Conservation (phyloP, 2,888 invertebrate genomes). For the Globia sparganii region DNA sequence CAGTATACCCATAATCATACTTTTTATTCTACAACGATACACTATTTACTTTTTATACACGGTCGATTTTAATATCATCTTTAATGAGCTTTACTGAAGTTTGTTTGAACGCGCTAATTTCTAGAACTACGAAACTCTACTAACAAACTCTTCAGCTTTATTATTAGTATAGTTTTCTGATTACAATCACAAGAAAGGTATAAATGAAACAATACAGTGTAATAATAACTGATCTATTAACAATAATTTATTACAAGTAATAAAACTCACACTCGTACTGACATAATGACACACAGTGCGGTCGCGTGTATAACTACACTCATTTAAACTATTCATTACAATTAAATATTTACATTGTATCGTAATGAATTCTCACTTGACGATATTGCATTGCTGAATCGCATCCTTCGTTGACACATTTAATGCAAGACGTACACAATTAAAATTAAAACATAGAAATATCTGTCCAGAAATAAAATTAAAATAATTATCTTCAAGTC, state of each 20-base stretch:
- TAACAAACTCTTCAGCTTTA: background rate
- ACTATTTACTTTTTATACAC: too few relatives aligned
- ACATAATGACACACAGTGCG: conserved; percentile 83
- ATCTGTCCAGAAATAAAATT: conserved; percentile 46
- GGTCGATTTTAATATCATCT: too few relatives aligned
- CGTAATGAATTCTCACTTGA: conserved; percentile 61
- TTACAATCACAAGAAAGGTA: background rate
- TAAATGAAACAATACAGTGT: conserved; percentile 55
- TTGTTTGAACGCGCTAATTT: too few relatives aligned
- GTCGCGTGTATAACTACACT: conserved; percentile 74
- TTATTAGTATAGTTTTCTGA: too few relatives aligned
- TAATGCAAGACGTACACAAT: conserved; percentile 44
- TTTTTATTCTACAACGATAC: too few relatives aligned
- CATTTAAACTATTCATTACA: conserved; percentile 76
- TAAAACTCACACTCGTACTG: conserved; percentile 84
- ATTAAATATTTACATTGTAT: conserved; percentile 82
- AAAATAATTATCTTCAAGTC: conserved; percentile 45
- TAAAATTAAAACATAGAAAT: conserved; percentile 46
- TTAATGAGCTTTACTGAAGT: too few relatives aligned
- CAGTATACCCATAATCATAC: too few relatives aligned
- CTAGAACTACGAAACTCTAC: too few relatives aligned
- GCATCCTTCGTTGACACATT: conserved; percentile 36
- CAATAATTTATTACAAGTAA: conserved; percentile 88
- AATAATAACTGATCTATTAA: conserved; percentile 89
- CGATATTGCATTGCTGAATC: conserved; percentile 68